Conservation (phyloP, 2,888 invertebrate species). For the Kryphioiulus occultus region DNA sequence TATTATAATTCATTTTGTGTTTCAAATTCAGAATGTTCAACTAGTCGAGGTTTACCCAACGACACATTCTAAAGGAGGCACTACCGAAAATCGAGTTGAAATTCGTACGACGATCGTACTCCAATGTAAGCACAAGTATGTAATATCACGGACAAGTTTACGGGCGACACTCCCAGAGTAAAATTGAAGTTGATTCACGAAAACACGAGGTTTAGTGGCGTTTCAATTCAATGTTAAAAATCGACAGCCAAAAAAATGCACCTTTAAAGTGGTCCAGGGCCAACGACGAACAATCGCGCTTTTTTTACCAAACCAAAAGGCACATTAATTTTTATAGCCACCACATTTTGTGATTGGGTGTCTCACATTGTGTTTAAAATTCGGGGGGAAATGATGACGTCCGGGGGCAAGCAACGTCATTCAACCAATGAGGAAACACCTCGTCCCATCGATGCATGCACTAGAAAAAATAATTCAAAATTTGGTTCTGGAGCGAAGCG, state of each 20-base stretch:
- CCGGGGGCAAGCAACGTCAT: neutral
- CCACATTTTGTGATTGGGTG: constrained; percentile 24
- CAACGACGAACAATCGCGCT: constrained; percentile 2
- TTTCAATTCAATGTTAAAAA: constrained; percentile 41
- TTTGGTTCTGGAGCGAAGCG: neutral
- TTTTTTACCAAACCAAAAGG: neutral
- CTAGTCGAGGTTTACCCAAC: constrained; percentile 39
- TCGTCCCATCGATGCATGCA: neutral
- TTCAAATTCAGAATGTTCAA: constrained; percentile 34
- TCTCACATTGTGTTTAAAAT: neutral
- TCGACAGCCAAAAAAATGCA: constrained; percentile 37
- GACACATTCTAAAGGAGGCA: constrained; percentile 28
- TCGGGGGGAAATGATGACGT: constrained; percentile 31
- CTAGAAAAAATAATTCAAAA: neutral
- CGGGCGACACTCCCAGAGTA: neutral
- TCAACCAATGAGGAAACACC: neutral
- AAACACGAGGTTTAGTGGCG: constrained; percentile 37
- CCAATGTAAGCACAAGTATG: constrained; percentile 20
- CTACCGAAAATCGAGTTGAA: constrained; percentile 27
- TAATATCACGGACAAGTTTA: neutral
- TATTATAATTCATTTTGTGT: constrained; percentile 43
- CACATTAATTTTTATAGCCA: constrained; percentile 25
- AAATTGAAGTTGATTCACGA: constrained; percentile 25
- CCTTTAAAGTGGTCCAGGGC: constrained; percentile 35
- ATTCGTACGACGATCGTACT: constrained; percentile 29